phyloP scores from a whole-genome alignment of 2,113 vertebrate genomes.

The Pelecanus crispus region DNA sequence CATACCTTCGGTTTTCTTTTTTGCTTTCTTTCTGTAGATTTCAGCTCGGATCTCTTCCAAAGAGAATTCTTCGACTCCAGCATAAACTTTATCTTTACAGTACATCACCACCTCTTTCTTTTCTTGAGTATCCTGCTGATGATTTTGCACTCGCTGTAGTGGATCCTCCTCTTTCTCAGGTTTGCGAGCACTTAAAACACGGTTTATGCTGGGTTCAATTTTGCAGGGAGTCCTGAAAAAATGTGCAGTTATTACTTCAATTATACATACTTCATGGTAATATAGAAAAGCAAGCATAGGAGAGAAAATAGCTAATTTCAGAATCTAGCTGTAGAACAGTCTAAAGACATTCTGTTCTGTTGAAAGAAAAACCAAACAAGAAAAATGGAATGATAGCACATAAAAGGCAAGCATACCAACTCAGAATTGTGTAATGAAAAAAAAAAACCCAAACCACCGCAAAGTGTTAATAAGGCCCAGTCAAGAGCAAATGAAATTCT shows the following conservation, averaged over 20 bases:
- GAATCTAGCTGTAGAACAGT: neutral
- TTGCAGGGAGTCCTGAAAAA: conserved; percentile 91
- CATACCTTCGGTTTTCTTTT: conserved; percentile 66
- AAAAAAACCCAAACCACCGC: neutral
- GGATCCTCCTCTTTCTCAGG: conserved; percentile 82
- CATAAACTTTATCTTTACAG: conserved; percentile 90
- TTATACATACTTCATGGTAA: too few species aligned
- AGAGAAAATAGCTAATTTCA: neutral
- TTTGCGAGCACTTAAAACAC: conserved; percentile 83
- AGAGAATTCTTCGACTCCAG: conserved; percentile 88
- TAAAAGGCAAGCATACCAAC: neutral
- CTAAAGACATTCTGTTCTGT: neutral
- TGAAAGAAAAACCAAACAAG: neutral
- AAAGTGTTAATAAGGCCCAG: neutral
- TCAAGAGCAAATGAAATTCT: neutral
- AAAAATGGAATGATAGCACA: neutral
- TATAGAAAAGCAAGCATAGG: neutral
- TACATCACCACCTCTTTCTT: conserved; percentile 86
- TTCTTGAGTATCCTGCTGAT: conserved; percentile 72
- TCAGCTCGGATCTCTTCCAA: conserved; percentile 94
- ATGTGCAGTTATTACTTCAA: neutral
- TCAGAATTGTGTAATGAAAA: neutral
- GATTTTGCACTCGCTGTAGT: conserved; percentile 83
- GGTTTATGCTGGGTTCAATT: conserved; percentile 88
- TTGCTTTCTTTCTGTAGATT: conserved; percentile 81